Evolutionary conservation across 2,888 invertebrate species (phyloP).

Genomic region (Sarcophaga subvicina): DNA sequence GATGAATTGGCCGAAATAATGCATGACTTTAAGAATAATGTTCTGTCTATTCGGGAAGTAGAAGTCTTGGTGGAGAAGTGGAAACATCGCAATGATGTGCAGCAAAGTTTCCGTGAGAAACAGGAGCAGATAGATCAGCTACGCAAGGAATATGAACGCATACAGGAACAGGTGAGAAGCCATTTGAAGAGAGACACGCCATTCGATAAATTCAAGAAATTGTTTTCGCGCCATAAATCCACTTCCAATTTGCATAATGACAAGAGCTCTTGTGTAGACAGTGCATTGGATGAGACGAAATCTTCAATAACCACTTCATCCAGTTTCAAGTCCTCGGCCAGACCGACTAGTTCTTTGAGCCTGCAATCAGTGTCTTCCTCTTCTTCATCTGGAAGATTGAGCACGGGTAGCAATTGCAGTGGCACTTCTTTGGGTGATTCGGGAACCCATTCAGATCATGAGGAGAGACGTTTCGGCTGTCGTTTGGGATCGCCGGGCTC

Average conservation of each 20-base stretch:
- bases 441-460: constrained; percentile 92
- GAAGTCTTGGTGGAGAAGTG: constrained; percentile 93
- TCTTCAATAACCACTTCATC: constrained; percentile 80
- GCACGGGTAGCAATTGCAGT: constrained; percentile 88
- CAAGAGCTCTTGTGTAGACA: constrained; percentile 74
- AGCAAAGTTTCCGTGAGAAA: constrained; percentile 92
- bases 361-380: constrained; percentile 86
- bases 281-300: constrained; percentile 79
- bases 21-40: constrained; percentile 94
- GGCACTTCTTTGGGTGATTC: constrained; percentile 92
- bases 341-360: constrained; percentile 87
- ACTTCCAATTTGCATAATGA: constrained; percentile 73
- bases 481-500: constrained; percentile 79
- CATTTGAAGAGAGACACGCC: constrained; percentile 90
- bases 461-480: constrained; percentile 84
- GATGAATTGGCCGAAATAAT: constrained; percentile 93
- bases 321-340: constrained; percentile 80
- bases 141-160: constrained; percentile 91
- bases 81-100: constrained; percentile 93
- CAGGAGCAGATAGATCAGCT: constrained; percentile 91
- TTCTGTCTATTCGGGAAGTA: constrained; percentile 92
- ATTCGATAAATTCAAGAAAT: constrained; percentile 89
- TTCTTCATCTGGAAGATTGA: constrained; percentile 90
- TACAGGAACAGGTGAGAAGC: constrained; percentile 90
- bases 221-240: constrained; percentile 87